These are phyloP conservation scores for Megalops cyprinoides DNA, from an alignment of 2,797 vertebrate species.

Conservation along the genomic window DNA sequence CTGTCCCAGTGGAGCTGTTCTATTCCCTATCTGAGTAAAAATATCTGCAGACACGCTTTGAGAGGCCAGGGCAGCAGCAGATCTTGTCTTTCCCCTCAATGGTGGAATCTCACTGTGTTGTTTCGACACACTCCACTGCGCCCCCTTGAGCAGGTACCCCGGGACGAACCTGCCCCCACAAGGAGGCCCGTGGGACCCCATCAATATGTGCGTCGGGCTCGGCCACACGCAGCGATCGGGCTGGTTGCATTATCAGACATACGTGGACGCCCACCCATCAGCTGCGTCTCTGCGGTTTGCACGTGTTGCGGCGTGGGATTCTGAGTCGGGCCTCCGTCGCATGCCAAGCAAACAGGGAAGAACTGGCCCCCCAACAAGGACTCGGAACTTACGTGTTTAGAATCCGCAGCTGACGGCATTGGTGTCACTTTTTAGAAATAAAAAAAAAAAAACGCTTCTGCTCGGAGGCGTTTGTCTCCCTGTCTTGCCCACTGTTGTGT, in stretches of 20 bases:
- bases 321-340: background rate
- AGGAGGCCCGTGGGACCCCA: too few species aligned
- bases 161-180: background rate
- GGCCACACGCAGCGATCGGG: too few species aligned
- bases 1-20: too few species aligned
- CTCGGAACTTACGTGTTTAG: background rate
- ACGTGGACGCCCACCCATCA: conserved; percentile 43
- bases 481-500: background rate
- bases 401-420: background rate
- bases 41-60: too few species aligned
- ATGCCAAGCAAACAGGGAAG: background rate
- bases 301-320: background rate
- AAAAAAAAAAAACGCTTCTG: background rate
- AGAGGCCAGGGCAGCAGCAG: too few species aligned
- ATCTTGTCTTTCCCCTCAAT: background rate
- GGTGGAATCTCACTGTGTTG: background rate
- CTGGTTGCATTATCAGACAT: background rate
- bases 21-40: too few species aligned
- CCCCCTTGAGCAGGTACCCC: background rate
- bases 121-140: too few species aligned
- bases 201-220: too few species aligned
- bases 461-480: background rate
- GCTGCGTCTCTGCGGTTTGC: too few species aligned
- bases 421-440: background rate
- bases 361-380: background rate